Evolutionary conservation across 37 sponge, comb jelly and placozoan species (phyloP).

Genomic region (Theonella swinhoei): DNA sequence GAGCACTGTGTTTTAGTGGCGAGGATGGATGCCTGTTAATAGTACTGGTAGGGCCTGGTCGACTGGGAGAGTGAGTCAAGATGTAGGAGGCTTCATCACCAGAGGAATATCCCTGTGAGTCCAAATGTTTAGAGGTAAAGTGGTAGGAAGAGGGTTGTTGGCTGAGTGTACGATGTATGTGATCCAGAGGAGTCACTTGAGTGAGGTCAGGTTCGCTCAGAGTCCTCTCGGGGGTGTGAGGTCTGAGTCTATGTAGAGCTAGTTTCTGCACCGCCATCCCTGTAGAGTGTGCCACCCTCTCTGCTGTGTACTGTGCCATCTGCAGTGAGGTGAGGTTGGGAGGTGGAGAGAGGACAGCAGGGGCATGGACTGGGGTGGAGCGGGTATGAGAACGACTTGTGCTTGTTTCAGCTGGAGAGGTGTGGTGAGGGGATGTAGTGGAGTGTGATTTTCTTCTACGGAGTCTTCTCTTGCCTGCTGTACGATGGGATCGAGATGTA

Average conservation of each 20-base stretch:
- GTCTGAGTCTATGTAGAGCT: background rate
- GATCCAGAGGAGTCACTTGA: too few relatives aligned
- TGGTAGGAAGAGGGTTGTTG: background rate
- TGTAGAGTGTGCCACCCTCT: constrained; percentile 68
- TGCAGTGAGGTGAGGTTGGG: constrained; percentile 18
- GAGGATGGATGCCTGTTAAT: background rate
- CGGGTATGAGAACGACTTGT: background rate
- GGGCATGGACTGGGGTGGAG: background rate
- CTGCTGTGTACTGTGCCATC: constrained; percentile 39
- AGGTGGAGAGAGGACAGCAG: background rate
- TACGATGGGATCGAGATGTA: background rate
- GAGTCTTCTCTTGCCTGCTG: background rate
- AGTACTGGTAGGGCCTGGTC: background rate
- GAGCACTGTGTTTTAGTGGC: background rate
- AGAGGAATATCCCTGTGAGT: background rate
- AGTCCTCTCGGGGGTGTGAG: background rate
- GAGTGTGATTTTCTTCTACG: background rate
- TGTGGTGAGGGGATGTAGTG: background rate
- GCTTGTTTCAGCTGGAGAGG: background rate
- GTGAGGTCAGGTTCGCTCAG: background rate
- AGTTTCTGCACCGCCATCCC: constrained; percentile 51
- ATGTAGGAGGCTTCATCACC: background rate
- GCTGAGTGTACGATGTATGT: too few relatives aligned
- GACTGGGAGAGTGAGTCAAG: background rate
- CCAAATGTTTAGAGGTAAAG: background rate